These are phyloP conservation scores for Hydractinia echinata DNA, from an alignment of 30 jellyfish, hydroid and myxozoan genomes.

Conservation along the genomic window DNA sequence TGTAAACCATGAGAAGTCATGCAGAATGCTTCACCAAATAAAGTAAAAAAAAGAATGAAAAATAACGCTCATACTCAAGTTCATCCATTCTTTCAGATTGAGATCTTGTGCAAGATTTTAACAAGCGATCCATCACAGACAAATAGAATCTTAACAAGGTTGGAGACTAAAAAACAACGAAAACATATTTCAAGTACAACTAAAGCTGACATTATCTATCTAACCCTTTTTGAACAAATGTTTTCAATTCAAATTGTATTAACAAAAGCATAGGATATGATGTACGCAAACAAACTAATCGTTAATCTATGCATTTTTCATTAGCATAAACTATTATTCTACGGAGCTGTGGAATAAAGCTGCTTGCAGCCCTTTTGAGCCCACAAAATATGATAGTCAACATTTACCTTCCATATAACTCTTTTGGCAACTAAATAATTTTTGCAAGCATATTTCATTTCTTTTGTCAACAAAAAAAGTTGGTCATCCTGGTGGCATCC, in stretches of 20 bases:
- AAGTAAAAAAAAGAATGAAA: background rate
- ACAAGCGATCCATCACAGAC: background rate
- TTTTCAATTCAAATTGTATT: too few species aligned
- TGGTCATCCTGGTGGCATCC: conserved; percentile 9
- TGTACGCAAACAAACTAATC: too few species aligned
- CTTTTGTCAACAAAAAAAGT: conserved; percentile 29
- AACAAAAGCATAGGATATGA: too few species aligned
- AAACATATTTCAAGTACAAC: background rate
- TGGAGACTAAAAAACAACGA: conserved; percentile 22
- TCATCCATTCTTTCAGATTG: conserved; percentile 33
- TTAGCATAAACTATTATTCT: background rate
- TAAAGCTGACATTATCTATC: too few species aligned
- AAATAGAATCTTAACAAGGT: conserved; percentile 15
- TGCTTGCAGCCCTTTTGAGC: background rate
- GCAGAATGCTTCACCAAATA: too few species aligned
- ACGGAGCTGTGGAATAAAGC: too few species aligned
- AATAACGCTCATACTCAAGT: conserved; percentile 13
- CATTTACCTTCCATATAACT: conserved; percentile 25
- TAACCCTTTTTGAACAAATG: too few species aligned
- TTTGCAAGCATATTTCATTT: conserved; percentile 27
- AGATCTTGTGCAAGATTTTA: background rate
- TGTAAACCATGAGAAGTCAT: too few species aligned
- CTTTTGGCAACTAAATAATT: background rate
- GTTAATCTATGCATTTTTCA: background rate
- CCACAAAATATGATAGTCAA: background rate